A percentile compares a stretch with the other conserved stretches of the same genome.
phyloP scores from a whole-genome alignment of 2,113 vertebrate species.

The Hippoglossus stenolepis region DNA sequence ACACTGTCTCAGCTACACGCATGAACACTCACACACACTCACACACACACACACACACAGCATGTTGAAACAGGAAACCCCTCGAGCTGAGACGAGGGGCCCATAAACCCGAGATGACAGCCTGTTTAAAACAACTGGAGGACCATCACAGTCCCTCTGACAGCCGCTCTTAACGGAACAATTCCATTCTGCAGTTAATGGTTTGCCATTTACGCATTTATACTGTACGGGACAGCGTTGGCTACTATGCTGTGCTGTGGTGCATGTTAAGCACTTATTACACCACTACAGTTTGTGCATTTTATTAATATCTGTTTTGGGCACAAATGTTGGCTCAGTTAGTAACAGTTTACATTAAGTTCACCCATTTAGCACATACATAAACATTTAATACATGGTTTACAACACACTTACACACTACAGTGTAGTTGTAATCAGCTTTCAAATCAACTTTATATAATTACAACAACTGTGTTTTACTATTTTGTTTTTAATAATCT shows the following conservation, averaged over 20 bases:
- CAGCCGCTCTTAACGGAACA: conserved; percentile 22
- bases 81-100: conserved; percentile 61
- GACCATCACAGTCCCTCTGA: conserved; percentile 31
- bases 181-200: not conserved
- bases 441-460: not conserved
- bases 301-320: conserved; percentile 2
- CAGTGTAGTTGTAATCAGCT: not conserved
- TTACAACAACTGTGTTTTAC: not conserved
- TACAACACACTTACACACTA: not conserved
- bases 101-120: conserved; percentile 54
- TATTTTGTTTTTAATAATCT: not conserved
- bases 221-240: not conserved
- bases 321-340: not conserved
- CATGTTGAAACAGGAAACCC: conserved; percentile 80
- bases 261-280: not conserved
- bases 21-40: not conserved
- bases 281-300: not conserved
- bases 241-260: not conserved
- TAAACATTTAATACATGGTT: not conserved
- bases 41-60: conserved; percentile 33
- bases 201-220: not conserved
- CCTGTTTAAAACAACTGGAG: conserved; percentile 44
- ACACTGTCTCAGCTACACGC: conserved; percentile 18
- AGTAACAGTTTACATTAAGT: not conserved
- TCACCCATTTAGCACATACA: not conserved